Percentiles rank a stretch among this genome's conserved stretches.
Evolutionary conservation across 2,113 vertebrate genomes (phyloP).

Genomic region (Psittacula cyanocephala): DNA sequence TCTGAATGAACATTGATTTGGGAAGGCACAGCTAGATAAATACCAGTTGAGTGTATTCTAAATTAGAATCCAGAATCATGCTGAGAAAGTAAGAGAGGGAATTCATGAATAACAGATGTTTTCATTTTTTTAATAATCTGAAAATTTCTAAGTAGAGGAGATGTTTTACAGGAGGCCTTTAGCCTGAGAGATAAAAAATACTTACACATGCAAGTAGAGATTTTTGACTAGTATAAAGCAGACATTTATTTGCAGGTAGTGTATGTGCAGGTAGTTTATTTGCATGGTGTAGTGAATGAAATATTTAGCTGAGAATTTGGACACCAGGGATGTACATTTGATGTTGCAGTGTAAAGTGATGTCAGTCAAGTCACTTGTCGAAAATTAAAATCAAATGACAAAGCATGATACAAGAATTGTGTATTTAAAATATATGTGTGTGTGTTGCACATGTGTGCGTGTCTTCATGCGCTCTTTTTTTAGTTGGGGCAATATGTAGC

Average conservation of each 20-base stretch:
- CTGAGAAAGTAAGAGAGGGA: neutral
- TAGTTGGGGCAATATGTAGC: neutral
- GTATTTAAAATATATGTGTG: neutral
- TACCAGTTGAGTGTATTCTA: neutral
- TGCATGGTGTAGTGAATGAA: neutral
- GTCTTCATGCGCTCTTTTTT: constrained; percentile 11
- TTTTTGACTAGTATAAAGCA: neutral
- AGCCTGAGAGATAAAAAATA: neutral
- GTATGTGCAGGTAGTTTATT: too few species aligned
- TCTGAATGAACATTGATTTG: neutral
- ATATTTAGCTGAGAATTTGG: neutral
- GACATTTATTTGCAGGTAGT: neutral
- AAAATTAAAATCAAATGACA: neutral
- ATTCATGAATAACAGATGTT: neutral
- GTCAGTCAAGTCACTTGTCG: neutral
- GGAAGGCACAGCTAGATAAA: neutral
- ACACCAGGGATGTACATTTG: neutral
- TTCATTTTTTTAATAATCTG: neutral
- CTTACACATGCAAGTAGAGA: neutral
- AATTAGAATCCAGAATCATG: neutral
- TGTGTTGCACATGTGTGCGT: constrained; percentile 27
- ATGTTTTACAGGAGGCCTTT: neutral
- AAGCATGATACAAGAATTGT: neutral
- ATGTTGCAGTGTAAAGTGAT: neutral
- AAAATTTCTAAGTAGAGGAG: neutral